A percentile compares a stretch with the other conserved stretches of the same genome.
These are phyloP conservation scores for Theonella swinhoei DNA, from an alignment of 37 sponge, comb jelly and placozoan genomes.

Conservation along the genomic window DNA sequence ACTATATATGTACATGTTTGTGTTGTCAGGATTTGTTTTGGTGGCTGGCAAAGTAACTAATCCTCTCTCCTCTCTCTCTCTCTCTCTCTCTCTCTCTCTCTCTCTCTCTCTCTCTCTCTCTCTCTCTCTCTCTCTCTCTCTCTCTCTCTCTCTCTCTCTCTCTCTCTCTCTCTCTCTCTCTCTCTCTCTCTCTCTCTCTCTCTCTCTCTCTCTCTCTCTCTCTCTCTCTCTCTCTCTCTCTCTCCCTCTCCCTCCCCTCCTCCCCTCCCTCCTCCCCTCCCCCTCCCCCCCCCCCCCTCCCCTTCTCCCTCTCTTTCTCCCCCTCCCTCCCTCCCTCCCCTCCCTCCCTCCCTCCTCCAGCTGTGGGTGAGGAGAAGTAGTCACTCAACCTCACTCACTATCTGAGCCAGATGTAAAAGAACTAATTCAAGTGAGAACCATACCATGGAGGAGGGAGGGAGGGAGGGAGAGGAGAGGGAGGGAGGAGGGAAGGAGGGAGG, in stretches of 20 bases:
- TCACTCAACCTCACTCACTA: constrained; percentile 73
- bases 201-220: neutral
- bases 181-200: neutral
- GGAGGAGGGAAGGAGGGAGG: no score
- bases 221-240: neutral
- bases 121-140: neutral
- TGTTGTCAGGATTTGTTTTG: neutral
- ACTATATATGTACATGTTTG: neutral
- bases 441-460: neutral
- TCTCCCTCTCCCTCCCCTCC: neutral
- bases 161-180: neutral
- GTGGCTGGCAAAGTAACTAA: neutral
- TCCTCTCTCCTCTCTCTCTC: neutral
- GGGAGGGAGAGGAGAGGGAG: neutral
- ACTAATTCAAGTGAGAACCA: constrained; percentile 57
- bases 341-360: constrained; percentile 24
- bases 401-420: constrained; percentile 76
- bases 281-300: neutral
- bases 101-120: neutral
- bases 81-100: neutral
- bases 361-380: constrained; percentile 79
- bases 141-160: neutral
- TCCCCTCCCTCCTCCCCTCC: neutral
- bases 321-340: neutral
- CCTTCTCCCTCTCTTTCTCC: neutral